Conservation (phyloP, 2,888 invertebrate species). For the Eupithecia vulgata region DNA sequence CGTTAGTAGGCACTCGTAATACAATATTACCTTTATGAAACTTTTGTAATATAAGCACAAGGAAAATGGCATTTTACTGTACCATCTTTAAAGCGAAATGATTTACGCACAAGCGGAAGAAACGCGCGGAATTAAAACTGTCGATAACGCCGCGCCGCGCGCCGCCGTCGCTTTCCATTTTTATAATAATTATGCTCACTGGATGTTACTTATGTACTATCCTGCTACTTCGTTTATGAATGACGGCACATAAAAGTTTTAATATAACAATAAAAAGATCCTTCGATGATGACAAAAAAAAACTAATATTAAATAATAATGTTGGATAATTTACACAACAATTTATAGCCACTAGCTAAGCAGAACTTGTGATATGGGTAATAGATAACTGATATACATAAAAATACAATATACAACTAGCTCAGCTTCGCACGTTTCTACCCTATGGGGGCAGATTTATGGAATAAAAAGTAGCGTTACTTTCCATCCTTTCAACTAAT, state of each 20-base stretch:
- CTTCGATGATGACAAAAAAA: too few relatives aligned
- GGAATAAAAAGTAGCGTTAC: too few relatives aligned
- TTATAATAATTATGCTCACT: neutral
- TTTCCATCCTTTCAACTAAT: too few relatives aligned
- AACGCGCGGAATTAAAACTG: neutral
- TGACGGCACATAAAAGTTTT: neutral
- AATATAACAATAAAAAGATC: neutral
- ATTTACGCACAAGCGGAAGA: neutral
- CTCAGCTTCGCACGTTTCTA: too few relatives aligned
- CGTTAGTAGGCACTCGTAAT: neutral
- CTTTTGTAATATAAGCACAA: neutral
- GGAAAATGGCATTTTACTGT: conserved; percentile 1
- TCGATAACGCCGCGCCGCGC: neutral
- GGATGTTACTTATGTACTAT: too few relatives aligned
- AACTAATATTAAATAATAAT: too few relatives aligned
- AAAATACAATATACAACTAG: too few relatives aligned
- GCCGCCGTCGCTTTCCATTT: neutral
- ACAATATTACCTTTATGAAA: neutral
- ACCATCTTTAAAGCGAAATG: neutral
- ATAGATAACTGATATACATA: too few relatives aligned
- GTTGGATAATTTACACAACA: too few relatives aligned
- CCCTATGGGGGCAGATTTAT: too few relatives aligned
- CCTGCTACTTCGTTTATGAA: neutral
- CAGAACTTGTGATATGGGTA: too few relatives aligned
- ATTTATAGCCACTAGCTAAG: too few relatives aligned